Conservation (phyloP, 2,888 invertebrate species). For the Campoplex capitator region DNA sequence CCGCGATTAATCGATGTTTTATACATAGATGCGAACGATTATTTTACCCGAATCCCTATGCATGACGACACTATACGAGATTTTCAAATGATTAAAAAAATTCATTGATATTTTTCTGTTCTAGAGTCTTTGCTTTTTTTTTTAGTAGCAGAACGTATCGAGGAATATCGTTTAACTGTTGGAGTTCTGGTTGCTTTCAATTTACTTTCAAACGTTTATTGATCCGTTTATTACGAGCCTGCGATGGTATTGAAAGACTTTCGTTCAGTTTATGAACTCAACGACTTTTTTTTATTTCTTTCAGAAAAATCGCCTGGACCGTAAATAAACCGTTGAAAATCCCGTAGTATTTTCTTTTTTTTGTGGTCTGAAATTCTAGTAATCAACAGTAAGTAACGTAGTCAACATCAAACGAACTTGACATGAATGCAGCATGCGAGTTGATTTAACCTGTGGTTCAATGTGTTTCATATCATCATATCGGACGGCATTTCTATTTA, state of each 20-base stretch:
- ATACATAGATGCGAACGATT: not conserved
- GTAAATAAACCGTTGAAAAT: not conserved
- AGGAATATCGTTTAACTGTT: too few relatives aligned
- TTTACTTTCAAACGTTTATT: not conserved
- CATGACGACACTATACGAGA: not conserved
- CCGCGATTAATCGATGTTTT: not conserved
- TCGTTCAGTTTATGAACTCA: not conserved
- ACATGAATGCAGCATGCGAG: not conserved
- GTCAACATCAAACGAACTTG: slow-evolving; percentile 38
- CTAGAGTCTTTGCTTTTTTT: too few relatives aligned
- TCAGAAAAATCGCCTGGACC: not conserved
- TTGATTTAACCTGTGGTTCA: slow-evolving; percentile 26
- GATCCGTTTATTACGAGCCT: not conserved
- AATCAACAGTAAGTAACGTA: not conserved
- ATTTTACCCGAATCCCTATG: slow-evolving; percentile 13
- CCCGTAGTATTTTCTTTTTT: not conserved
- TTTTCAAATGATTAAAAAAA: not conserved
- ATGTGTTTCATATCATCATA: slow-evolving; percentile 13
- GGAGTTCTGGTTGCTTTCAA: not conserved
- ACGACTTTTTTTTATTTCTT: not conserved
- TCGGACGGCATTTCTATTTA: not conserved
- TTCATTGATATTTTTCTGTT: too few relatives aligned
- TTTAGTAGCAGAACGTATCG: too few relatives aligned
- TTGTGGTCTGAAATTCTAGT: not conserved
- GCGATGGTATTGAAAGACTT: not conserved